Percentiles rank a stretch among this genome's conserved stretches.
These are phyloP conservation scores for Xiphias gladius DNA, from an alignment of 2,113 vertebrate genomes.

Conservation along the genomic window DNA sequence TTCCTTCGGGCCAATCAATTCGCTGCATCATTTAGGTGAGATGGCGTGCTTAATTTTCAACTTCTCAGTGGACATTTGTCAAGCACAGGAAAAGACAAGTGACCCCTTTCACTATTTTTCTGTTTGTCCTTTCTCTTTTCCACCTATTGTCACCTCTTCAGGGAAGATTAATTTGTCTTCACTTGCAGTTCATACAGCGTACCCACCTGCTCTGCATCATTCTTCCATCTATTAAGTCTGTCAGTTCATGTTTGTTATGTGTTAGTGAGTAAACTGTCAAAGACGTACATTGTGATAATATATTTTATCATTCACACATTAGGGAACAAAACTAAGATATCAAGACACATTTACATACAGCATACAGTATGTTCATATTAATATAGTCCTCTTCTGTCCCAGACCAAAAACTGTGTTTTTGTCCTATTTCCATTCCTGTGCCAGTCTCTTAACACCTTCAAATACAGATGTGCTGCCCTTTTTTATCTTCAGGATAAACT, in stretches of 20 bases:
- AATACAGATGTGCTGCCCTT: not conserved
- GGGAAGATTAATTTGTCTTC: conserved; percentile 31
- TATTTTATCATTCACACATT: not conserved
- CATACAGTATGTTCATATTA: not conserved
- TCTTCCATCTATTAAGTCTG: not conserved
- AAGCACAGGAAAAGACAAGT: conserved; percentile 31
- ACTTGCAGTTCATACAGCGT: not conserved
- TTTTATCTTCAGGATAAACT: too few relatives aligned
- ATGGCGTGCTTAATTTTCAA: conserved; percentile 37
- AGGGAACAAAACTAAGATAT: not conserved
- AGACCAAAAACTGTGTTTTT: not conserved
- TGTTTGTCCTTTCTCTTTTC: conserved; percentile 10
- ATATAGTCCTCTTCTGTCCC: not conserved
- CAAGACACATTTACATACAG: not conserved
- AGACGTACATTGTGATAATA: not conserved
- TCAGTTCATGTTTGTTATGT: not conserved
- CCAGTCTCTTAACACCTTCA: not conserved
- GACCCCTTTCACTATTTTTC: conserved; percentile 21
- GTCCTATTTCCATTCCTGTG: not conserved
- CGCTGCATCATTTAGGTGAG: conserved; percentile 50
- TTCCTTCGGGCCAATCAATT: conserved; percentile 54
- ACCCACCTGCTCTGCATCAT: not conserved
- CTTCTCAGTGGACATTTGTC: conserved; percentile 47
- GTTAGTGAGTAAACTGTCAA: not conserved
- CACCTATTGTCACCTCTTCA: conserved; percentile 25